Evolutionary conservation across 1,140 invertebrate genomes (phyloP), one percentile per base, ranked within the genome.

Genomic region (Thaumetopoea pityocampa): DNA sequence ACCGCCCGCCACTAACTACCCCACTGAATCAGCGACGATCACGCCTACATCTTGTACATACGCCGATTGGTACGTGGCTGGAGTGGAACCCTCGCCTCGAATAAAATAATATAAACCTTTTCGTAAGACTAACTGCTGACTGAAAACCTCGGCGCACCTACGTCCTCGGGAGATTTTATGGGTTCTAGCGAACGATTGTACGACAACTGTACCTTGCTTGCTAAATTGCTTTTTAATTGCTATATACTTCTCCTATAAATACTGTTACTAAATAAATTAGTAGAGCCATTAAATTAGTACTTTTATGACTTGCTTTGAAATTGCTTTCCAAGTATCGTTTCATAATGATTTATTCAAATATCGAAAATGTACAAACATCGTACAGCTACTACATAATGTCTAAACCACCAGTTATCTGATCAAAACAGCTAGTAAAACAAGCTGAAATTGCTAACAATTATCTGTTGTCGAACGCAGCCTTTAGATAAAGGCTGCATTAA

Each of bases 21-120:
- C 68, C 69, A 80, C 73, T 82, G 79, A 80, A 83, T 83, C 79
- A 80, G 79, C 74, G 51, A 63, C 64, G 66, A 80, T 77, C 76
- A 79, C 79, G 79, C 79, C 79, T 83, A 77, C 76, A 74, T 62
- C 79, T 79, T 80, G 79, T 83, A 70, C 62, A 62, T 67, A 74
- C 73, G 63, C 49, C 76, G 69, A 83, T 82, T 82, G 78, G 57
- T 67, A 66, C 62, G 57, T 55, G 47, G 49, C 56, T 51, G 55
- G n/a, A n/a, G n/a, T n/a, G n/a, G 51, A 65, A 62, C 67, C 65
- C 65, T 62, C 58, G 41, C 60, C 60, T 57, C 53, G 44, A 56
- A 70, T 70, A 70, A 58, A 69, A 55, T 62, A 62, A 72, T 67
- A 71, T 65, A 55, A 55, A 59, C n/a, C n/a, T n/a, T n/a, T 59